Conservation (phyloP, 2,888 invertebrate species). For the Acleris laterana region DNA sequence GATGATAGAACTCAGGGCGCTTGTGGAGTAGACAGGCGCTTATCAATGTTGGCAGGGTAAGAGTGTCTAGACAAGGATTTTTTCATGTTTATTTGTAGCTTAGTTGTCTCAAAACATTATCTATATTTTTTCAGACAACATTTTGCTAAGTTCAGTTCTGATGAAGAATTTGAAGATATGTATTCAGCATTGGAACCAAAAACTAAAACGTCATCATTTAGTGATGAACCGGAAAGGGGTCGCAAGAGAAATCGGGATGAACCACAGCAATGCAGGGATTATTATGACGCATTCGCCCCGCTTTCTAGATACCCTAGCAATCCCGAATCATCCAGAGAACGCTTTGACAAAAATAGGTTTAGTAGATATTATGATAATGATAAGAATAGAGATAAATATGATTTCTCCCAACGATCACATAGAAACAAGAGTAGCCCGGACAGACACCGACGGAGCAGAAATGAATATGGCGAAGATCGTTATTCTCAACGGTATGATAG, state of each 20-base stretch:
- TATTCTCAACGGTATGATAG: conserved; percentile 49
- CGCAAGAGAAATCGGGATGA: conserved; percentile 44
- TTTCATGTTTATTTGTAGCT: conserved; percentile 1
- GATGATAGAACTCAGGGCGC: conserved; percentile 7
- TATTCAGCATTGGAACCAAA: conserved; percentile 37
- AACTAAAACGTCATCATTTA: conserved; percentile 15
- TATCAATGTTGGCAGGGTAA: conserved; percentile 22
- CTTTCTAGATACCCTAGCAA: conserved; percentile 48
- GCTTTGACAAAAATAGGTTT: conserved; percentile 42
- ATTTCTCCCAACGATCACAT: conserved; percentile 46
- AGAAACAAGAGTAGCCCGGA: conserved; percentile 56
- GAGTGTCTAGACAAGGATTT: background rate
- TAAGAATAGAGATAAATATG: conserved; percentile 50
- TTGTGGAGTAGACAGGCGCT: background rate
- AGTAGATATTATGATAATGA: conserved; percentile 42
- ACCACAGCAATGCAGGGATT: conserved; percentile 41
- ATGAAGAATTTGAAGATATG: conserved; percentile 56
- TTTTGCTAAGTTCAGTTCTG: conserved; percentile 54
- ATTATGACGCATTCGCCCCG: conserved; percentile 47
- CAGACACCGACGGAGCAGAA: conserved; percentile 44
- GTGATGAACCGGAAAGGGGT: conserved; percentile 40
- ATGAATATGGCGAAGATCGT: conserved; percentile 48
- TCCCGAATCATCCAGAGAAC: conserved; percentile 42
- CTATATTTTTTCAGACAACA: conserved; percentile 32
- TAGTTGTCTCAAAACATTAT: too few relatives aligned